Evolutionary conservation across 2,113 vertebrate genomes (phyloP), one percentile per base, ranked within the genome.

Genomic region (Glaucidium brasilianum): DNA sequence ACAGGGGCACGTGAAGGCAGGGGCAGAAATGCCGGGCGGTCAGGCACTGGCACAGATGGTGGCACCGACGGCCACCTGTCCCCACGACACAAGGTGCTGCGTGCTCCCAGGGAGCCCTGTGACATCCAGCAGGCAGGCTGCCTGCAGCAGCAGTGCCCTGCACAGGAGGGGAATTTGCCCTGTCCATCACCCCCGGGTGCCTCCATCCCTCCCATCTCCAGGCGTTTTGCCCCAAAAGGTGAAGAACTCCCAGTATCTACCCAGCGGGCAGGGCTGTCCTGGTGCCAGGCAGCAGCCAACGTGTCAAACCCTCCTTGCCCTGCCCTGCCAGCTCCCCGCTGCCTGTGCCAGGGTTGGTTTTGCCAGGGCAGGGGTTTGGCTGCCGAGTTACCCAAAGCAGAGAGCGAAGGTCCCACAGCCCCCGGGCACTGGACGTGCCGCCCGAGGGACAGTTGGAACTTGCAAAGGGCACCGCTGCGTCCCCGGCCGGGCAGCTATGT

Each of bases 341-440:
- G 63, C 71, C 77, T 10, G 52, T 15, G 13, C 87, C 55, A 12
- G 59, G 19, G 32, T 47, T 75, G 35, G 2, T 2, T 6, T 56
- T 2, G 0, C 39, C 41, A 22, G 22, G 2, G 15, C 32, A 13
- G 58, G 35, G 64, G 11, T 1, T 22, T 15, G 47, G 91, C 58
- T 35, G 72, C 67, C 53, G 73, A 1, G 0, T 13, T 17, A 64
- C 64, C 78, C 85, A 41, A 0, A 2, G 0, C 47, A 64, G 56
- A 12, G 49, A 15, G n/a, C 3, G 3, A 67, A 53, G 88, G 43
- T 37, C 76, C 43, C 80, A 13, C 22, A 12, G 1, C 64, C 73
- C 45, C 45, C 50, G 5, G n/a, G 66, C 73, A 12, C 3, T 1
- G 47, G 10, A 58, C 6, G 11, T 1, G 1, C 69, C n/a, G 74